Percentiles rank a stretch among this genome's conserved stretches.
Conservation (phyloP, 2,888 invertebrate species). For the Heliconius sara region DNA sequence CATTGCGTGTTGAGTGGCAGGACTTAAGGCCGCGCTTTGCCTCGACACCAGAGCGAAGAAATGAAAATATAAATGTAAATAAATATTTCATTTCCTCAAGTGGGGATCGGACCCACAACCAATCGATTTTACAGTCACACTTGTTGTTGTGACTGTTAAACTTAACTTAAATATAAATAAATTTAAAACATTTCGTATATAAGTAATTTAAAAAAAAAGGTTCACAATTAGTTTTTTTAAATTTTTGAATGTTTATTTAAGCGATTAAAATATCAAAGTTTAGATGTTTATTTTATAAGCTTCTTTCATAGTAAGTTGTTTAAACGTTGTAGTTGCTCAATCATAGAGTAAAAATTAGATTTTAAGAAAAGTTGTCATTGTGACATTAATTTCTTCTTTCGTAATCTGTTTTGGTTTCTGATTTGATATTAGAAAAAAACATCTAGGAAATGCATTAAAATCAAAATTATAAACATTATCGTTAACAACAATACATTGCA, state of each 20-base stretch:
- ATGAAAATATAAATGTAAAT: too few species aligned
- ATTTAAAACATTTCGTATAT: too few species aligned
- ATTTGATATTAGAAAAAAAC: conserved; percentile 31
- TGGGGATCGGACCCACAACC: too few species aligned
- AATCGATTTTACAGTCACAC: too few species aligned
- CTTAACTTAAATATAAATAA: too few species aligned
- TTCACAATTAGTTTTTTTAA: too few species aligned
- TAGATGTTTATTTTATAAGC: background rate
- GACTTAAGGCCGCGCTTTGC: too few species aligned
- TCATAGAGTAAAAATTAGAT: conserved; percentile 9
- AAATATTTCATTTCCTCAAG: too few species aligned
- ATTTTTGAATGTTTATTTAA: background rate
- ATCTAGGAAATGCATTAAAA: conserved; percentile 5
- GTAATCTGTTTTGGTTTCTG: conserved; percentile 40
- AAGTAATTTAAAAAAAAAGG: too few species aligned
- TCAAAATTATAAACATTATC: conserved; percentile 1
- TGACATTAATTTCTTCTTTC: conserved; percentile 26
- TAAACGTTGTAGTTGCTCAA: background rate
- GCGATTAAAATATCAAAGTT: background rate
- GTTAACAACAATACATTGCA: background rate
- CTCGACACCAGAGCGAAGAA: too few species aligned
- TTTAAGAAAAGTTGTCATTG: conserved; percentile 6
- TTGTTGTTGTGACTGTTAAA: too few species aligned
- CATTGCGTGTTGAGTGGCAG: too few species aligned
- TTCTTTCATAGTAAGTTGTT: background rate